These are phyloP conservation scores for Thereva unica DNA, from an alignment of 2,888 invertebrate genomes.

Conservation along the genomic window DNA sequence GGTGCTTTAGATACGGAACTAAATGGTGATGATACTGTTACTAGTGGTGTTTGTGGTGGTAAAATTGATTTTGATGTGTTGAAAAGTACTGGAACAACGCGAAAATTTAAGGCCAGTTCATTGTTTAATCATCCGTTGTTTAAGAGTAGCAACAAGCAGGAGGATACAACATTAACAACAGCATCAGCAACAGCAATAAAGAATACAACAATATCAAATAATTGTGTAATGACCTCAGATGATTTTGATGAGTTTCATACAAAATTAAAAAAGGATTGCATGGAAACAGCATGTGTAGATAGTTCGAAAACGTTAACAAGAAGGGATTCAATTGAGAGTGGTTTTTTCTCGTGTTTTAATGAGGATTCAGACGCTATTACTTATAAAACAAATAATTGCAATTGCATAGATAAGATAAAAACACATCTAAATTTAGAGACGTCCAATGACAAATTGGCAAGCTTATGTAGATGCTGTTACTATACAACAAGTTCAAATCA, in stretches of 20 bases:
- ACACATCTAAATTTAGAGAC: conserved; percentile 52
- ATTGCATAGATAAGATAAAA: conserved; percentile 54
- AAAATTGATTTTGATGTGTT: conserved; percentile 41
- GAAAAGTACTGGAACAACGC: conserved; percentile 48
- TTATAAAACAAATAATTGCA: conserved; percentile 48
- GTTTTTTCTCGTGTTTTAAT: conserved; percentile 86
- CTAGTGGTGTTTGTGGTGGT: conserved; percentile 35
- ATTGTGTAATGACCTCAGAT: conserved; percentile 4
- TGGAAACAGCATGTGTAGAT: conserved; percentile 42
- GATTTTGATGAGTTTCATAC: conserved; percentile 9
- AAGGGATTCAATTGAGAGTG: conserved; percentile 85
- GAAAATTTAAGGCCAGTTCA: conserved; percentile 55
- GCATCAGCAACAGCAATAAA: no score
- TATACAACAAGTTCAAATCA: conserved; percentile 39
- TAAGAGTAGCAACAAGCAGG: conserved; percentile 47
- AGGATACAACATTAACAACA: conserved; percentile 3
- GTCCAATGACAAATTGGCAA: conserved; percentile 54
- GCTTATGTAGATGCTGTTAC: conserved; percentile 52
- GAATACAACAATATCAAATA: not conserved
- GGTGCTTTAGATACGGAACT: conserved; percentile 46
- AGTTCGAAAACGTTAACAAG: conserved; percentile 62
- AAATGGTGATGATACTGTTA: conserved; percentile 51
- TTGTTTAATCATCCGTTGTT: conserved; percentile 66
- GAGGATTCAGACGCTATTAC: conserved; percentile 73
- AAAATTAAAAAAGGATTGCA: conserved; percentile 8